Base-by-base conservation (phyloP, 2,888 invertebrate genomes). In the Philereme vetulata region DNA sequence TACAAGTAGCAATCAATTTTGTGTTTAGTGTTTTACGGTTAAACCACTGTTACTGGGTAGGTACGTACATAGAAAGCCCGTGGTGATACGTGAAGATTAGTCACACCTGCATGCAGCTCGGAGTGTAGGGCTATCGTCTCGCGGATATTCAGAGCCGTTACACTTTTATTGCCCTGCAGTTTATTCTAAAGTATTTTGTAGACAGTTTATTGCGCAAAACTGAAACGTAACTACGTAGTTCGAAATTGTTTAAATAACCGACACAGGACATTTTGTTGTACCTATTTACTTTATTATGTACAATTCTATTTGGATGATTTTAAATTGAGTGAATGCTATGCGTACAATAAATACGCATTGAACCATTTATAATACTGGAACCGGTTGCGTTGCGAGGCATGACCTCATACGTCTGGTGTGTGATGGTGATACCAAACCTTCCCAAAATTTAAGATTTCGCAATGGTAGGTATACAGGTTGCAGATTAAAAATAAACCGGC, bases 321-420 rank as follows among this genome's bases (percentile, higher is more conserved):
- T 1, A 21, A 21, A 21, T 21, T 21, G 2, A 2, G 1, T 21
- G 21, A 21, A 21, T 21, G 21, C 21, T 21, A 21, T 21, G 21
- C 21, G 21, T 21, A 36, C 35, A 6, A 38, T 21, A n/a, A 36
- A 36, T 49, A 45, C 34, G n/a, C 52, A 68, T 72, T 66, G 70
- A 65, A 64, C 70, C 46, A 55, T 58, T 54, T 32, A 53, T 66
- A 73, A 71, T 38, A 72, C 47, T 43, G 11, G 45, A 82, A 86
- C 85, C 84, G 82, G 86, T 86, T 80, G 69, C 65, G 74, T 21
- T 21, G 21, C 21, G 21, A 21, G 71, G 75, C 80, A 74, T 88
- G 88, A 90, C 84, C 85, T 88, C 88, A 88, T 82, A 78, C n/a
- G 78, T 78, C 78, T 77, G 78, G 74, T 21, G 21, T 21, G 21